phyloP scores from a whole-genome alignment of 2,113 vertebrate species.

The Macrotis lagotis region DNA sequence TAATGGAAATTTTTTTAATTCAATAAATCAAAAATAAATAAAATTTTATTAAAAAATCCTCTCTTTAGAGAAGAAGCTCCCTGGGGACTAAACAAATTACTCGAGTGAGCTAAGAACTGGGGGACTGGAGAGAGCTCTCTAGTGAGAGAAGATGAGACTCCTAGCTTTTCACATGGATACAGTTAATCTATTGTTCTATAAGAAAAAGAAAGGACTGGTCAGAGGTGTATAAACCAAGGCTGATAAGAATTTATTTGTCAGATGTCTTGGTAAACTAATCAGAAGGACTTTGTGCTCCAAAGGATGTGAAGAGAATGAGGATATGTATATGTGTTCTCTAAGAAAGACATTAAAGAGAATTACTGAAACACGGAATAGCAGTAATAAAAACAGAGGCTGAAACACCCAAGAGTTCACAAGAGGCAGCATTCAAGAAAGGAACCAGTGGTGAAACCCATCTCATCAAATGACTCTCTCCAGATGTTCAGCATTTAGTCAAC shows the following conservation, averaged over 20 bases:
- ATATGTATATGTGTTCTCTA: neutral
- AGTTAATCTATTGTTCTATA: neutral
- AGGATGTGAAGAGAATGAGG: neutral
- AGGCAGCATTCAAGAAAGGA: neutral
- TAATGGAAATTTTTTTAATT: too few relatives aligned
- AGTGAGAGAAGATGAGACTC: neutral
- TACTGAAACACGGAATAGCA: neutral
- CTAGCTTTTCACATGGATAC: rapidly evolving
- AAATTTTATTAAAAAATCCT: too few relatives aligned
- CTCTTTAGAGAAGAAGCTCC: too few relatives aligned
- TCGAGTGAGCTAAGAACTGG: neutral
- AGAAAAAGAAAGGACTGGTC: neutral
- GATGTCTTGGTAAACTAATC: too few relatives aligned
- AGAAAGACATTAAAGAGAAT: neutral
- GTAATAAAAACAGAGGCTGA: neutral
- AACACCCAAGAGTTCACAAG: neutral
- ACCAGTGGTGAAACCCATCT: neutral
- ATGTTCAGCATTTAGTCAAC: neutral
- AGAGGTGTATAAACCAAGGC: neutral
- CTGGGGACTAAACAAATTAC: neutral
- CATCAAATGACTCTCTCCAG: neutral
- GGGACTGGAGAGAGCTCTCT: neutral
- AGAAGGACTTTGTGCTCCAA: neutral
- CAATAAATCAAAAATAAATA: too few relatives aligned
- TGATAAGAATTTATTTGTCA: neutral